A percentile compares a stretch with the other conserved stretches of the same genome.
Evolutionary conservation across 2,888 invertebrate genomes (phyloP).

Genomic region (Cyclophora albipunctata): DNA sequence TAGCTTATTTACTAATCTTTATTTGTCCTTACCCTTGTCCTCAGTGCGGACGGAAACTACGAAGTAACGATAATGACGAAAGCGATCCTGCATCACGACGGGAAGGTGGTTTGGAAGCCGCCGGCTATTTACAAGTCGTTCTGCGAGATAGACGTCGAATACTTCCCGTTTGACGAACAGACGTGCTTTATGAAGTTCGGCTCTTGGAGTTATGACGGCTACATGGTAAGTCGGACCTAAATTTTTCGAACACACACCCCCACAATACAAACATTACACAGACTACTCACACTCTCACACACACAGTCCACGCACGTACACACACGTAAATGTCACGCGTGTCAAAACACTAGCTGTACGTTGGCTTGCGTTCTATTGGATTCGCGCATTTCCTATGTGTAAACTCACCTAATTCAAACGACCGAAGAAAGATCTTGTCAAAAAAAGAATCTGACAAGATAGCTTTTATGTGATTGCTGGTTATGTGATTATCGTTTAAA

Average conservation of each 20-base stretch:
- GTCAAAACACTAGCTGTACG: no score
- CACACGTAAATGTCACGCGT: no score
- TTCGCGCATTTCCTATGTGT: no score
- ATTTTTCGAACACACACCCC: neutral
- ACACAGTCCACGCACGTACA: no score
- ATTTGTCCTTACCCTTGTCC: conserved; percentile 17
- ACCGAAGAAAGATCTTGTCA: no score
- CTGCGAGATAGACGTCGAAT: conserved; percentile 95
- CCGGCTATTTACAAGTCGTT: conserved; percentile 99
- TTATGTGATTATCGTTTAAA: no score
- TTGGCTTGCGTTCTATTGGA: no score
- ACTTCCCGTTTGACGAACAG: conserved; percentile 96
- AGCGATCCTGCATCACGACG: conserved; percentile 94
- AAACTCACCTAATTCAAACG: no score
- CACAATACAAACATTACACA: neutral
- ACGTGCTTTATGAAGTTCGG: conserved; percentile 97
- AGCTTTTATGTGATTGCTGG: no score
- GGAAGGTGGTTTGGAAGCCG: conserved; percentile 97
- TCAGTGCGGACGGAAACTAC: conserved; percentile 97
- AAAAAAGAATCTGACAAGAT: no score
- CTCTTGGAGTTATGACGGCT: conserved; percentile 96
- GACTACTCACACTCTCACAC: neutral
- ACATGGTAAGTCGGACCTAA: conserved; percentile 80
- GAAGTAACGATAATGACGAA: conserved; percentile 99
- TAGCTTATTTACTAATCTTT: no score